phyloP scores from a whole-genome alignment of 1,140 invertebrate species.

The Acromyrmex echinatior region DNA sequence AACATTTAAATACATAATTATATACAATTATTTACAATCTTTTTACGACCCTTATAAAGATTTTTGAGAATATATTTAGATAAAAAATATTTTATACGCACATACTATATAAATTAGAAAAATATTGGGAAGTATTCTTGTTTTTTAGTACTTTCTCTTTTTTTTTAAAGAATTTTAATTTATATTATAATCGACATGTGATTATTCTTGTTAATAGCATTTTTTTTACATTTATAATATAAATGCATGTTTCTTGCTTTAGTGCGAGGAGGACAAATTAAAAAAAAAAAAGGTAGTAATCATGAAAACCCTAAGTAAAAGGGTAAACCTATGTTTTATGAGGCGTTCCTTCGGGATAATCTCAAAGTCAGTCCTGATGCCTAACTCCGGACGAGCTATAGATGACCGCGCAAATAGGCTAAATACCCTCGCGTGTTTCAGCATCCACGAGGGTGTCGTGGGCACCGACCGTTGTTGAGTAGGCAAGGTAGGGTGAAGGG shows the following conservation, averaged over 20 bases:
- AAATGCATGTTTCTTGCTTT: conserved; percentile 11
- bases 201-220: conserved; percentile 8
- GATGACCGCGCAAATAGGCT: conserved; percentile 55
- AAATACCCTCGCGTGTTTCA: conserved; percentile 52
- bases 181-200: background rate
- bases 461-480: conserved; percentile 19
- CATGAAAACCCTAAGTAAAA: conserved; percentile 3
- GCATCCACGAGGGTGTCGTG: conserved; percentile 45
- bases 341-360: conserved; percentile 43
- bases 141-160: background rate
- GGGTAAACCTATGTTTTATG: conserved; percentile 17
- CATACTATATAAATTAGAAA: background rate
- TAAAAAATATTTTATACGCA: background rate
- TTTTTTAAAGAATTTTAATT: background rate
- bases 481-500: background rate
- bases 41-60: background rate
- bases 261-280: background rate
- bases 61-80: background rate
- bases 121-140: background rate
- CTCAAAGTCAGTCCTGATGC: conserved; percentile 57
- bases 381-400: conserved; percentile 57
- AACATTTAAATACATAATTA: conserved; percentile 7
- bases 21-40: background rate
- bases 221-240: conserved; percentile 19
- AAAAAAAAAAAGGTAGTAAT: background rate